Evolutionary conservation across 2,113 vertebrate species (phyloP).

Genomic region (Malurus cyaneus): DNA sequence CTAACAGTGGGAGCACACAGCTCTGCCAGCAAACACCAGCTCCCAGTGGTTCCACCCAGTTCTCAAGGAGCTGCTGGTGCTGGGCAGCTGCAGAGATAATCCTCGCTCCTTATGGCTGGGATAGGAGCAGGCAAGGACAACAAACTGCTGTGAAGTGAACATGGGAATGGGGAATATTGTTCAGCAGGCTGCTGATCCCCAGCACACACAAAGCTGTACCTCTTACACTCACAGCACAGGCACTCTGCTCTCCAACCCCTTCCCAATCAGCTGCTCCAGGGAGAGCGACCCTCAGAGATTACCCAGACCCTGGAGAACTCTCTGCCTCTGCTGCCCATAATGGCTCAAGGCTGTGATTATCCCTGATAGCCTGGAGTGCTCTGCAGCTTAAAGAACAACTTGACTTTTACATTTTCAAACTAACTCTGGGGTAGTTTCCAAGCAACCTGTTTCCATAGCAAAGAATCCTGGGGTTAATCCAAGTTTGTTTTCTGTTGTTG

Average conservation of each 20-base stretch:
- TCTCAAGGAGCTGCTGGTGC: neutral
- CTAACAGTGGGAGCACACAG: fast-evolving
- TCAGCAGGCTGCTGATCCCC: neutral
- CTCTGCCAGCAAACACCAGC: neutral
- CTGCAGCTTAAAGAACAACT: slow-evolving; percentile 70
- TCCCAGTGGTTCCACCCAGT: neutral
- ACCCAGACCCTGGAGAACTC: slow-evolving; percentile 18
- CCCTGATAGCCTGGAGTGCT: slow-evolving; percentile 48
- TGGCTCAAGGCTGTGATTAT: slow-evolving; percentile 48
- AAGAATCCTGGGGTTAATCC: slow-evolving; percentile 76
- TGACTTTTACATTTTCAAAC: slow-evolving; percentile 72
- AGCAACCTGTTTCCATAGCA: slow-evolving; percentile 82
- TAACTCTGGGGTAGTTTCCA: slow-evolving; percentile 73
- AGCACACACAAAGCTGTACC: neutral
- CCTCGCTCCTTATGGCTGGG: neutral
- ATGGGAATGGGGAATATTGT: neutral
- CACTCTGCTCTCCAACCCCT: neutral
- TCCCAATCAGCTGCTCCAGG: neutral
- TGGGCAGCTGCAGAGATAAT: neutral
- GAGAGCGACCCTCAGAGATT: slow-evolving; percentile 21
- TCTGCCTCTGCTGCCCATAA: neutral
- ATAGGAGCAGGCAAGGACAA: neutral
- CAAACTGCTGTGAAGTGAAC: neutral
- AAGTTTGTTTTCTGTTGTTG: slow-evolving; percentile 37
- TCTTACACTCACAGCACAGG: neutral